Conservation (phyloP, 1,140 invertebrate species). For the Eriosoma lanigerum region DNA sequence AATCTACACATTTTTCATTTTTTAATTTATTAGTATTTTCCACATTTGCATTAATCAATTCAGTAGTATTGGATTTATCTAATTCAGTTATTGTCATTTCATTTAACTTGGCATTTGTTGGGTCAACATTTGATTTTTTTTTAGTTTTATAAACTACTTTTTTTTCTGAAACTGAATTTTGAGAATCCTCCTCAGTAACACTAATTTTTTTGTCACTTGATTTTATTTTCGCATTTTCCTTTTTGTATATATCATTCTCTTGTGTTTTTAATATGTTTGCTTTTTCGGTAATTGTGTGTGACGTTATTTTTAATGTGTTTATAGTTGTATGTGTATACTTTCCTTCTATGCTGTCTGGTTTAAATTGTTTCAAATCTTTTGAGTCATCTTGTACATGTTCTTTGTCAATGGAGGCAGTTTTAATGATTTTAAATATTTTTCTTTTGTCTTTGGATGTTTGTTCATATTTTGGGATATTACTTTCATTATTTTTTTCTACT, state of each 20-base stretch:
- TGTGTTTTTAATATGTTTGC: too few relatives aligned
- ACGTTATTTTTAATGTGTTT: too few relatives aligned
- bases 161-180: too few relatives aligned
- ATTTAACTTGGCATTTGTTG: not conserved
- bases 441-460: too few relatives aligned
- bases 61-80: not conserved
- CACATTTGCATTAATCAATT: too few relatives aligned
- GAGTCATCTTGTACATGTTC: conserved; percentile 30
- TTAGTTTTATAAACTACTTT: not conserved
- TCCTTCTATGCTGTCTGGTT: not conserved
- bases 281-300: not conserved
- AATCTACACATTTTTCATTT: not conserved
- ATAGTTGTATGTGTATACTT: too few relatives aligned
- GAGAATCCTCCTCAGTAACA: too few relatives aligned
- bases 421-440: not conserved
- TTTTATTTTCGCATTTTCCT: too few relatives aligned
- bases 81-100: not conserved
- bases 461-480: not conserved
- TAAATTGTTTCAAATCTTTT: not conserved
- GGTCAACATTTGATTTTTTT: not conserved
- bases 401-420: conserved; percentile 1
- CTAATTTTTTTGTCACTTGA: too few relatives aligned
- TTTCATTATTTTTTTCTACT: conserved; percentile 40
- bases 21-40: too few relatives aligned
- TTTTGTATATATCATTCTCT: too few relatives aligned